A percentile compares a stretch with the other conserved stretches of the same genome.
phyloP scores from a whole-genome alignment of 2,888 invertebrate genomes.

The Dynastes tityus region DNA sequence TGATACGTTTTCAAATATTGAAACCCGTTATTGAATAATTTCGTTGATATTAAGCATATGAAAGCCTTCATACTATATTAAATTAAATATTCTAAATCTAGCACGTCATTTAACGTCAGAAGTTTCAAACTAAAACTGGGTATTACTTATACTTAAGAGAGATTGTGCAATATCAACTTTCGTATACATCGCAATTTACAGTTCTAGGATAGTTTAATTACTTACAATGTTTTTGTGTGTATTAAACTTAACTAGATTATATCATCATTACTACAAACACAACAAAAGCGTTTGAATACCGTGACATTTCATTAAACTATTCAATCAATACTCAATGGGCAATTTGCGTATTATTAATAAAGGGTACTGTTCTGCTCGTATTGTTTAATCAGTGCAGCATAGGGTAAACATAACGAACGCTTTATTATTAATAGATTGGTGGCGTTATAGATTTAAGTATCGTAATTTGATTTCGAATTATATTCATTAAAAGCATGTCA shows the following conservation, averaged over 20 bases:
- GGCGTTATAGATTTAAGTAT: background rate
- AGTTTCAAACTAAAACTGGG: no score
- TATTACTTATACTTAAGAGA: no score
- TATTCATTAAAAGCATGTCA: background rate
- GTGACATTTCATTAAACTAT: background rate
- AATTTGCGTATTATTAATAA: background rate
- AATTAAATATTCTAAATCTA: no score
- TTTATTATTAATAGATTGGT: background rate
- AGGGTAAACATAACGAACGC: background rate
- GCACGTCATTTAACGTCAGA: no score
- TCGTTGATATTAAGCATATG: no score
- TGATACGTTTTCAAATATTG: no score
- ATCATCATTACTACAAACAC: background rate
- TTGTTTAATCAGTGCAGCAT: background rate
- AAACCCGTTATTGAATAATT: no score
- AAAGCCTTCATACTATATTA: no score
- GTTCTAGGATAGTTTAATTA: no score
- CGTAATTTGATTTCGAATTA: conserved; percentile 3
- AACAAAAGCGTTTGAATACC: background rate
- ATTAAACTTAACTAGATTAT: background rate
- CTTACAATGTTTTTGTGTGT: background rate
- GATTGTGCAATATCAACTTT: no score
- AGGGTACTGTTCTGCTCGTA: background rate
- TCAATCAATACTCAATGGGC: background rate
- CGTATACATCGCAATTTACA: no score